Percentiles rank a stretch among this genome's conserved stretches.
Evolutionary conservation across 2,113 vertebrate genomes (phyloP).

Genomic region (Actinemys pallida): DNA sequence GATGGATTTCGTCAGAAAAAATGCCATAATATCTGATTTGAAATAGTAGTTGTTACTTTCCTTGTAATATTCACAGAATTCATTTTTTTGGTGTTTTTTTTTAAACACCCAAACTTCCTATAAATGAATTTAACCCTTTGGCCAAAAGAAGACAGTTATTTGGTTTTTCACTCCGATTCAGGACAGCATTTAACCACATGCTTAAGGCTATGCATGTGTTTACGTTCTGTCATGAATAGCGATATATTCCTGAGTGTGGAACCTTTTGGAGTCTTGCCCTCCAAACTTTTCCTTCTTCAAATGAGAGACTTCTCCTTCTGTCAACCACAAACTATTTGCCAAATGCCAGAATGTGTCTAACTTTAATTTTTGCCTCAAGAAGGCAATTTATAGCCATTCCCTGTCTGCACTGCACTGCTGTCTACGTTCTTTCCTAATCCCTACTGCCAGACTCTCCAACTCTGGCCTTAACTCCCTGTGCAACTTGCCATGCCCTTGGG

Average conservation of each 20-base stretch:
- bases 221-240: neutral
- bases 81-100: neutral
- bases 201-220: neutral
- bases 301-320: neutral
- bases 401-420: neutral
- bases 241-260: constrained; percentile 50
- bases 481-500: constrained; percentile 5
- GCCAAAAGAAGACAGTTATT: constrained; percentile 6
- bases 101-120: constrained; percentile 9
- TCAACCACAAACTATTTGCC: constrained; percentile 4
- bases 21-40: neutral
- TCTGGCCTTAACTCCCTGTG: constrained; percentile 2
- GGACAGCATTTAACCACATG: constrained; percentile 19
- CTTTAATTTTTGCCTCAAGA: constrained; percentile 5
- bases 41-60: neutral
- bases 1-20: constrained; percentile 15
- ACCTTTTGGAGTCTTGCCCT: constrained; percentile 57
- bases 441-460: constrained; percentile 18
- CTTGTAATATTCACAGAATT: neutral
- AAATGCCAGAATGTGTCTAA: constrained; percentile 36
- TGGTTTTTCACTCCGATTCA: constrained; percentile 42
- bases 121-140: constrained; percentile 20
- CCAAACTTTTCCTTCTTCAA: neutral
- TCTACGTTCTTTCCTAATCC: neutral
- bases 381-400: constrained; percentile 6